Percentiles rank a stretch among this genome's conserved stretches.
phyloP scores from a whole-genome alignment of 2,113 vertebrate species.

The Typhlomys cinereus region DNA sequence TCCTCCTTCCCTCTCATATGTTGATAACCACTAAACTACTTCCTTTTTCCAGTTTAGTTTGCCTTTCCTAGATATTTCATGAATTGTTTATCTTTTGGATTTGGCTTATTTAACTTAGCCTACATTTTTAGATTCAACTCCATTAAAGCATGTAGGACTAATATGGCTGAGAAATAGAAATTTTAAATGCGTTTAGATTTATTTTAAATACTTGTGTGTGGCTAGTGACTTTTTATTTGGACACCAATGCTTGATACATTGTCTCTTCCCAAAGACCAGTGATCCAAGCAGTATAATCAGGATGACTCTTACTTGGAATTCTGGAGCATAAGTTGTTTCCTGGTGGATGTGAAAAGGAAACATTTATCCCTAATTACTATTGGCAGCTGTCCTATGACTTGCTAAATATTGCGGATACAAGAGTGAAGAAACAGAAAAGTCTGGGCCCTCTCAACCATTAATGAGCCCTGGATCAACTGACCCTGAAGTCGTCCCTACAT shows the following conservation, averaged over 20 bases:
- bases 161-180: not conserved
- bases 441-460: not conserved
- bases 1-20: not conserved
- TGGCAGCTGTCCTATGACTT: not conserved
- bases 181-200: constrained; percentile 23
- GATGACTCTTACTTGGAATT: not conserved
- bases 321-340: constrained; percentile 16
- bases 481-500: not conserved
- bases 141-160: not conserved
- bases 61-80: not conserved
- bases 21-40: not conserved
- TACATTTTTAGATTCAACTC: too few species aligned
- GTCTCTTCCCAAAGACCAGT: not conserved
- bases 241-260: not conserved
- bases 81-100: not conserved
- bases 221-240: not conserved
- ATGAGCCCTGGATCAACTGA: not conserved
- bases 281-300: not conserved
- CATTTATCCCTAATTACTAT: not conserved
- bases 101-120: not conserved
- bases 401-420: not conserved
- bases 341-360: constrained; percentile 19
- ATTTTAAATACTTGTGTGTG: not conserved
- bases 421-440: not conserved
- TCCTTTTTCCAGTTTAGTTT: not conserved